A percentile compares a stretch with the other conserved stretches of the same genome.
These are phyloP conservation scores for Pristionchus arcanus DNA, from an alignment of 2,888 invertebrate species.

Conservation along the genomic window DNA sequence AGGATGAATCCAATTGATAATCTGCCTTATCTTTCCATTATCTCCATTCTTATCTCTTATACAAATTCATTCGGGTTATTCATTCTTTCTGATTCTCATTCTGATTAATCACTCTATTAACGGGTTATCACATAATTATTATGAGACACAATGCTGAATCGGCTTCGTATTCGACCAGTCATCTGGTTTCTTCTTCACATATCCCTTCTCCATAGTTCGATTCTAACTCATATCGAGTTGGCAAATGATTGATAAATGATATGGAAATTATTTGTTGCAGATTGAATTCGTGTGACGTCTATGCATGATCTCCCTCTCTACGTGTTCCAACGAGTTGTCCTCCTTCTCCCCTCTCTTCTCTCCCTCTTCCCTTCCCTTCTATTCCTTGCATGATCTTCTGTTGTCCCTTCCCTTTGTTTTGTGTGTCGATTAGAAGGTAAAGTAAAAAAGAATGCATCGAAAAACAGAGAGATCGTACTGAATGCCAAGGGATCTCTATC, in stretches of 20 bases:
- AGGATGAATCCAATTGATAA: neutral
- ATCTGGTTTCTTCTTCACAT: neutral
- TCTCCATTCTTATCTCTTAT: neutral
- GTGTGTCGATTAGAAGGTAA: neutral
- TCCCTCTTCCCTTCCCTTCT: neutral
- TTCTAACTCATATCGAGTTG: neutral
- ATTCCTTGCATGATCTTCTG: neutral
- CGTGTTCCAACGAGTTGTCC: neutral
- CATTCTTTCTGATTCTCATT: conserved; percentile 19
- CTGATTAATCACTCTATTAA: neutral
- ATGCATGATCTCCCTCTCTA: neutral
- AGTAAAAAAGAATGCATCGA: neutral
- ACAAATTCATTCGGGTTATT: neutral
- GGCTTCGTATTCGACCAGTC: neutral
- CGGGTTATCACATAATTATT: conserved; percentile 1
- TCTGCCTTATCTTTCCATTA: neutral
- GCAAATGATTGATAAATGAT: neutral
- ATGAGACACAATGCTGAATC: neutral
- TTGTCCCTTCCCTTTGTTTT: neutral
- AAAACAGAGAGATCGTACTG: neutral
- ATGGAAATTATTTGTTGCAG: neutral
- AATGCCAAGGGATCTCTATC: neutral
- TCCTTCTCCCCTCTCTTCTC: neutral
- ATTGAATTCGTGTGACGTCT: neutral
- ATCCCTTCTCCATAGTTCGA: neutral